Evolutionary conservation across 2,797 vertebrate genomes (phyloP), one percentile per base, ranked within the genome.

Genomic region (Fratercula arctica): DNA sequence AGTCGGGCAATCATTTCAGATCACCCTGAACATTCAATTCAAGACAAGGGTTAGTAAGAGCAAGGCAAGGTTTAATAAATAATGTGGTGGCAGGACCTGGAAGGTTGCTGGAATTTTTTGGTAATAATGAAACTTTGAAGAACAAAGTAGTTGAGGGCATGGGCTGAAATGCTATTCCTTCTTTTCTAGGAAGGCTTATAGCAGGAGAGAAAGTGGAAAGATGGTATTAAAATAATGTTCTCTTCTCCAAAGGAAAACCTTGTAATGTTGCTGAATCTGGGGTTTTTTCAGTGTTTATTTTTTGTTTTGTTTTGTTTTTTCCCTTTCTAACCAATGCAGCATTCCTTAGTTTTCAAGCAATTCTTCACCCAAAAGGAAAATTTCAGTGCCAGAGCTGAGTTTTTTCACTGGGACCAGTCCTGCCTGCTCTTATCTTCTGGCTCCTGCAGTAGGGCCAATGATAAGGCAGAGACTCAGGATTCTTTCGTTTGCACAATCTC

Each of bases 401-500:
- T 76, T 81, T 89, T 64, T 66, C 41, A 7, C 4, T 87, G 67
- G 63, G 77, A 45, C 33, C 46, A 37, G 66, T 89, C 74, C 64
- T 19, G 11, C 9, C 33, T 85, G 50, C 68, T 89, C 53, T 95
- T 92, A 93, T 84, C 90, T 94, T 67, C 72, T 84, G 79, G 35
- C 69, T 92, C 37, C 73, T 67, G 73, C 89, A 74, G 73, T 45
- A 86, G 41, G 50, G 69, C 50, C 51, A 54, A 5, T 0, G 13
- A 91, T 95, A 87, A 95, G 45, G 13, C 43, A 61, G 57, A 39
- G 66, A 46, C 60, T 93, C 60, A 3, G 53, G 57, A 93, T 93
- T 95, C 85, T 66, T 94, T 94, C 4, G 5, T 76, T 93, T 92
- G 73, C 79, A 73, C 85, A 89, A 35, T 87, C 73, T 92, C 50